phyloP scores from a whole-genome alignment of 1,140 invertebrate genomes.

The Ruditapes philippinarum region DNA sequence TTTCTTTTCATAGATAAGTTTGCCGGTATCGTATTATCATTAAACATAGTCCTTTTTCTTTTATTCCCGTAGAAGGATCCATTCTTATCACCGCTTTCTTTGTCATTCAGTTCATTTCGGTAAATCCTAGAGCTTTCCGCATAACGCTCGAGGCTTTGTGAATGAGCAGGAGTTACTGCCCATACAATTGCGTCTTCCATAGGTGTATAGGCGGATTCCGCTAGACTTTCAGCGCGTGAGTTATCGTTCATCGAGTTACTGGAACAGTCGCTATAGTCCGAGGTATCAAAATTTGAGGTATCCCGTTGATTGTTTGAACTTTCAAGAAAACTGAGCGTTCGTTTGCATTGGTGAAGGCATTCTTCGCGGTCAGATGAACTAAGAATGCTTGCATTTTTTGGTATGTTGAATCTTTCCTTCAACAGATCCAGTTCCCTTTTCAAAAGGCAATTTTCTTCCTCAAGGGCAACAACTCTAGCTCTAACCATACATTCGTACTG shows the following conservation, averaged over 20 bases:
- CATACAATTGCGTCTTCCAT: not conserved
- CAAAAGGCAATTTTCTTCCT: slow-evolving; percentile 61
- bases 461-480: slow-evolving; percentile 16
- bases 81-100: not conserved
- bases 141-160: not conserved
- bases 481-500: slow-evolving; percentile 15
- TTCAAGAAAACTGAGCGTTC: too few species aligned
- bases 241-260: not conserved
- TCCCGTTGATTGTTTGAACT: not conserved
- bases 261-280: not conserved
- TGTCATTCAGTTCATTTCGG: not conserved
- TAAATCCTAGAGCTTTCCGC: not conserved
- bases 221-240: not conserved
- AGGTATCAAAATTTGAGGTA: not conserved
- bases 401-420: slow-evolving; percentile 39
- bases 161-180: slow-evolving; percentile 17
- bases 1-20: slow-evolving; percentile 21
- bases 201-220: not conserved
- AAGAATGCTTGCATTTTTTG: slow-evolving; percentile 21
- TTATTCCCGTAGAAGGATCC: not conserved
- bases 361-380: slow-evolving; percentile 9
- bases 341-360: not conserved
- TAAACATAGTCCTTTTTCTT: not conserved
- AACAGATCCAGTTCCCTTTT: slow-evolving; percentile 48
- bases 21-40: not conserved